These are phyloP conservation scores for Cylas formicarius DNA, from an alignment of 1,140 invertebrate species.

Conservation along the genomic window DNA sequence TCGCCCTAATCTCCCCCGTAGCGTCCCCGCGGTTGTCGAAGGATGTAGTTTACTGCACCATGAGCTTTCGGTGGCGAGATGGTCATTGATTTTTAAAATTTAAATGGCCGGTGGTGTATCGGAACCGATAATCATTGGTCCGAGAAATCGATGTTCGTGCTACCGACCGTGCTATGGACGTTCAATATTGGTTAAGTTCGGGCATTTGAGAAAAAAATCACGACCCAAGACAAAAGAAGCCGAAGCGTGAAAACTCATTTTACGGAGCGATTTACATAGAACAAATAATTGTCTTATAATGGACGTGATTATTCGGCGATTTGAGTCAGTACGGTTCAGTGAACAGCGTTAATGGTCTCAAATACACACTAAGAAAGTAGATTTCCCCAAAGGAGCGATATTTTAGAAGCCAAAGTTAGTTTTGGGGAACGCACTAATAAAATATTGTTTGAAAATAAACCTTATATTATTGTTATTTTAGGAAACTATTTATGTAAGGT, in stretches of 20 bases:
- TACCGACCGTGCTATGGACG: background rate
- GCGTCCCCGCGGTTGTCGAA: background rate
- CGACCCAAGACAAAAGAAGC: background rate
- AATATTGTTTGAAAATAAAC: too few species aligned
- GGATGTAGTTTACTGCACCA: conserved; percentile 1
- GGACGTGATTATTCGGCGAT: background rate
- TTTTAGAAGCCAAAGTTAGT: too few species aligned
- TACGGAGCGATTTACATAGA: conserved; percentile 2
- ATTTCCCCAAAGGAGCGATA: too few species aligned
- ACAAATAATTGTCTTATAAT: too few species aligned
- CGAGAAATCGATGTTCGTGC: conserved; percentile 1
- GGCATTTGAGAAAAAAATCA: background rate
- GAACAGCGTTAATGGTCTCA: too few species aligned
- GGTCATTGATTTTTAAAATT: conserved; percentile 2
- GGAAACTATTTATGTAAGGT: too few species aligned
- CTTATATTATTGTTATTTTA: too few species aligned
- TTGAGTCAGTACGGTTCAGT: too few species aligned
- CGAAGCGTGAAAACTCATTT: conserved; percentile 3
- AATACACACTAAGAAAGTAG: too few species aligned
- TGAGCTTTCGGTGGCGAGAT: background rate
- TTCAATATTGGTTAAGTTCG: conserved; percentile 1
- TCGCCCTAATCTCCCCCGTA: background rate
- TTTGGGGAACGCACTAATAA: too few species aligned
- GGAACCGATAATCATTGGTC: conserved; percentile 5
- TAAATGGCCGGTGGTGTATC: conserved; percentile 1